Evolutionary conservation across 2,113 vertebrate genomes (phyloP).

Genomic region (Cyprinodon tularosa): DNA sequence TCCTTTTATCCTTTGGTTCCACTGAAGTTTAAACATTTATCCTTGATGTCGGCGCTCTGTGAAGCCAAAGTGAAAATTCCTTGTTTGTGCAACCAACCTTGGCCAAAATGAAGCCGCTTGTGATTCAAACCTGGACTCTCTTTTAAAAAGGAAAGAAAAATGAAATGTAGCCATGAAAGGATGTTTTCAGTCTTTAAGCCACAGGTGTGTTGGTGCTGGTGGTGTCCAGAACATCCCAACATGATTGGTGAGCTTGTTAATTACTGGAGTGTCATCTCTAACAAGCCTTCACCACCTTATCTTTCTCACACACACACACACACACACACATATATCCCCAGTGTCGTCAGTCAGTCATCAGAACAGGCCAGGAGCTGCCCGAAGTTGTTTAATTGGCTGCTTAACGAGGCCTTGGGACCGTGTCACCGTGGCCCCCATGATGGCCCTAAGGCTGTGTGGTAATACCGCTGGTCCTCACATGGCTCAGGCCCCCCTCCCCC

Average conservation of each 20-base stretch:
- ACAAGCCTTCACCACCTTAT: conserved; percentile 20
- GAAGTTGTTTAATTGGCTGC: conserved; percentile 74
- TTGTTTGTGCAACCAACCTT: too few relatives aligned
- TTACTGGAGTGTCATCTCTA: conserved; percentile 49
- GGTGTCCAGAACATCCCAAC: conserved; percentile 36
- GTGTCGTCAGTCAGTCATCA: conserved; percentile 37
- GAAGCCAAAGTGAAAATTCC: too few relatives aligned
- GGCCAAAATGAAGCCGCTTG: too few relatives aligned
- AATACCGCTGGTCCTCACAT: conserved; percentile 38
- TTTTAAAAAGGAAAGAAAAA: not conserved
- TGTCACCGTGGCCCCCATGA: conserved; percentile 54
- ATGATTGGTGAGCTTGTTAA: conserved; percentile 55
- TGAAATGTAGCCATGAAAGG: not conserved
- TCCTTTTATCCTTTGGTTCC: too few relatives aligned
- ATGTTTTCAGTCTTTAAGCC: conserved; percentile 17
- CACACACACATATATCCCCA: too few relatives aligned
- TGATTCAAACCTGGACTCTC: not conserved
- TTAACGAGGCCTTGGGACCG: conserved; percentile 68
- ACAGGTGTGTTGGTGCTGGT: not conserved
- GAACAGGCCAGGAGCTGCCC: conserved; percentile 59
- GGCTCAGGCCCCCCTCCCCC: conserved; percentile 37
- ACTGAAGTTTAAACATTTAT: too few relatives aligned
- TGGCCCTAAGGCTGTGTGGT: conserved; percentile 59
- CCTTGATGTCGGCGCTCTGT: too few relatives aligned
- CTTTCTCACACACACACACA: not conserved